These are phyloP conservation scores for Colossoma macropomum DNA, from an alignment of 2,113 vertebrate species.

Conservation along the genomic window DNA sequence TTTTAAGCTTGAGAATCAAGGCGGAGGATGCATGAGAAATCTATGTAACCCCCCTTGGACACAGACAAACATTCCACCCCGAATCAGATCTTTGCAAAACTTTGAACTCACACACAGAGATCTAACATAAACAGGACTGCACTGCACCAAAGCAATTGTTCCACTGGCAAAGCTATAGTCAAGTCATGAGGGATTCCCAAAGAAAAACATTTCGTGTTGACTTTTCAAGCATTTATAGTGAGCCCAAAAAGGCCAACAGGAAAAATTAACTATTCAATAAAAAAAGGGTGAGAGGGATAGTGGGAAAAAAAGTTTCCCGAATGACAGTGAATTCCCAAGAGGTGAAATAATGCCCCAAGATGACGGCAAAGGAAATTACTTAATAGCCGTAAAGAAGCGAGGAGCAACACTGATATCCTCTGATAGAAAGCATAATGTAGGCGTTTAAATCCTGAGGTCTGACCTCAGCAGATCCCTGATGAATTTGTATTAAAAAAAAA, in stretches of 20 bases:
- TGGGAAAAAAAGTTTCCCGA: constrained; percentile 46
- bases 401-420: constrained; percentile 19
- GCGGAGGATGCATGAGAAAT: constrained; percentile 62
- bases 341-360: constrained; percentile 44
- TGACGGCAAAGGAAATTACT: constrained; percentile 56
- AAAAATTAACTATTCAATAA: constrained; percentile 70
- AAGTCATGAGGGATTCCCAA: constrained; percentile 60
- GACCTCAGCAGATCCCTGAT: constrained; percentile 3
- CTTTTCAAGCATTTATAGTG: constrained; percentile 59
- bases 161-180: constrained; percentile 56
- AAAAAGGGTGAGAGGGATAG: constrained; percentile 54
- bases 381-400: constrained; percentile 55
- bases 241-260: constrained; percentile 61
- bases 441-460: constrained; percentile 25
- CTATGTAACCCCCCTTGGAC: constrained; percentile 58
- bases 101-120: constrained; percentile 58
- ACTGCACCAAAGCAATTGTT: constrained; percentile 52
- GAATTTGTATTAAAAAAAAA: neutral
- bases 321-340: constrained; percentile 52
- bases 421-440: constrained; percentile 38
- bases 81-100: constrained; percentile 63
- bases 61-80: constrained; percentile 66
- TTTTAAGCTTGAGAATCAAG: constrained; percentile 52
- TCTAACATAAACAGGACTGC: constrained; percentile 60
- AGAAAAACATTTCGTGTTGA: constrained; percentile 63